Evolutionary conservation across 2,113 vertebrate species (phyloP).

Genomic region (Aspiorhynchus laticeps): DNA sequence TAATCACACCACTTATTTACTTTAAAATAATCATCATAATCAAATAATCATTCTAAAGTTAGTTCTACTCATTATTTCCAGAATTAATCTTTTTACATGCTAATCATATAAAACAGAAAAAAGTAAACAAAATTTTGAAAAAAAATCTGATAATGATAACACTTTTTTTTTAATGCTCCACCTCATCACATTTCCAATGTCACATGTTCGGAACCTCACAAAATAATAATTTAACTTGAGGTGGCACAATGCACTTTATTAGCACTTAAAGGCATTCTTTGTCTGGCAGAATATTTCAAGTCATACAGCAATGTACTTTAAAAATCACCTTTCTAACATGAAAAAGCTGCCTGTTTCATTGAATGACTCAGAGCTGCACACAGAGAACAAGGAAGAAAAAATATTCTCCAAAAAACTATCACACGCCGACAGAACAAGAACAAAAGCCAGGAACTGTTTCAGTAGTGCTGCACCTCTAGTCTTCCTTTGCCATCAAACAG

Average conservation of each 20-base stretch:
- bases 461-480: conserved; percentile 22
- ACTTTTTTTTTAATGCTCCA: not conserved
- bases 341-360: not conserved
- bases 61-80: no score
- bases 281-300: not conserved
- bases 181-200: not conserved
- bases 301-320: not conserved
- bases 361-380: conserved; percentile 20
- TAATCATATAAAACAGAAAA: no score
- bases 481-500: conserved; percentile 50
- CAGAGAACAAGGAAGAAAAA: not conserved
- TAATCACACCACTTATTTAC: no score
- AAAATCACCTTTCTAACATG: not conserved
- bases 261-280: not conserved
- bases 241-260: no score
- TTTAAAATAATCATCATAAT: no score
- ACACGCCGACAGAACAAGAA: conserved; percentile 13
- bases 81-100: no score
- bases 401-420: not conserved
- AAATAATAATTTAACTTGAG: not conserved
- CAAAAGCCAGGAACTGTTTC: conserved; percentile 41
- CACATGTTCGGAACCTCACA: not conserved
- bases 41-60: no score
- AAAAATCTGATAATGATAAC: no score
- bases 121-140: no score